phyloP scores from a whole-genome alignment of 2,888 invertebrate species.

The Epistrophe grossulariae region DNA sequence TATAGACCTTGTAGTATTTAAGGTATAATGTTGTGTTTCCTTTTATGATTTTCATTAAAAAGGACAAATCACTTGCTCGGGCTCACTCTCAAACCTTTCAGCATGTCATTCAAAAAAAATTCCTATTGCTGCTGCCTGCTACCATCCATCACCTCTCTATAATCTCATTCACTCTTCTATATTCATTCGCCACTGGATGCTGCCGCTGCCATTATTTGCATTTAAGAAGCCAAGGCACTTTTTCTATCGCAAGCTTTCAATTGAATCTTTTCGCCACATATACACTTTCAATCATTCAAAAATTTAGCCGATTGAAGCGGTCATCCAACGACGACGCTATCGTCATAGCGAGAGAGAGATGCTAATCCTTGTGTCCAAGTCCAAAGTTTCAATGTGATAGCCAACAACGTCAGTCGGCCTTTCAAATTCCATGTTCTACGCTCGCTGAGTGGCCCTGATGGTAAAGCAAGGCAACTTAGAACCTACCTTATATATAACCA shows the following conservation, averaged over 20 bases:
- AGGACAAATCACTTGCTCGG: constrained; percentile 50
- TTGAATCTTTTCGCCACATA: constrained; percentile 55
- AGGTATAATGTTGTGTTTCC: constrained; percentile 3
- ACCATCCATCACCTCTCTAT: constrained; percentile 46
- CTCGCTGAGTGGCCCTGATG: constrained; percentile 45
- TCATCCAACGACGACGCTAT: background rate
- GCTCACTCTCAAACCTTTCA: constrained; percentile 30
- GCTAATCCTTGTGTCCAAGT: constrained; percentile 57
- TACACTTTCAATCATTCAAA: constrained; percentile 57
- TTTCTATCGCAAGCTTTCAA: constrained; percentile 67
- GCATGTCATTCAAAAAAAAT: constrained; percentile 43
- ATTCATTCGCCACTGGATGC: constrained; percentile 42
- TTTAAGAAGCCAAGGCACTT: constrained; percentile 47
- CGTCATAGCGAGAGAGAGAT: constrained; percentile 4
- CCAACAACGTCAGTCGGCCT: constrained; percentile 53
- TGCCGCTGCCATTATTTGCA: background rate
- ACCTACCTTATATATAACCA: constrained; percentile 47
- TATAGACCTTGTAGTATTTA: background rate
- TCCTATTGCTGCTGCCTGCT: constrained; percentile 17
- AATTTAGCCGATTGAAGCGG: background rate
- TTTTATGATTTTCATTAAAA: constrained; percentile 29
- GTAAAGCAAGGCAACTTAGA: constrained; percentile 50
- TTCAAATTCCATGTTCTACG: constrained; percentile 61
- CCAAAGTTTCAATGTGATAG: constrained; percentile 68
- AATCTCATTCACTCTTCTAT: constrained; percentile 56